phyloP scores from a whole-genome alignment of 1,140 invertebrate species.

The Drosophila equinoxialis region DNA sequence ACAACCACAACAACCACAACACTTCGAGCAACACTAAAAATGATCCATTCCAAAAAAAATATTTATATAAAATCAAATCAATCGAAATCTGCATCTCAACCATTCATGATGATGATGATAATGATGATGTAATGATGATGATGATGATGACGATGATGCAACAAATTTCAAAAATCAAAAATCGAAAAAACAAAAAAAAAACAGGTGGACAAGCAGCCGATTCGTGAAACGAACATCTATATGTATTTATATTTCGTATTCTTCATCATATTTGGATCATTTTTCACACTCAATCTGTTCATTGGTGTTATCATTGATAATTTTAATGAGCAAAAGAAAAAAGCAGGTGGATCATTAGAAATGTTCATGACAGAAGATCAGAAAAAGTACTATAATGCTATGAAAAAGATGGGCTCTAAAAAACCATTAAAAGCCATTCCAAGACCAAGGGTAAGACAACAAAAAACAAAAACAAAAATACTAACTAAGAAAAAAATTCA shows the following conservation, averaged over 20 bases:
- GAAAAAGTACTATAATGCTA: constrained; percentile 99
- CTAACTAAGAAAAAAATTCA: constrained; percentile 22
- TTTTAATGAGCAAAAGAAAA: constrained; percentile 99
- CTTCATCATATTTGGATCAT: constrained; percentile 98
- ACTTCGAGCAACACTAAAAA: constrained; percentile 75
- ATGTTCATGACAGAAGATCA: constrained; percentile 99
- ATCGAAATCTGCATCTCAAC: constrained; percentile 28
- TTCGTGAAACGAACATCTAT: constrained; percentile 96
- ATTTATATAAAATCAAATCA: constrained; percentile 40
- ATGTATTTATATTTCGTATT: constrained; percentile 99
- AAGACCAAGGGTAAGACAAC: constrained; percentile 92
- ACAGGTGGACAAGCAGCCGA: constrained; percentile 94
- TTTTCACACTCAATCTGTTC: constrained; percentile 98
- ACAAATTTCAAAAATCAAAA: constrained; percentile 46
- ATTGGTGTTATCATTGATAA: constrained; percentile 99
- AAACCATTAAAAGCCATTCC: constrained; percentile 99
- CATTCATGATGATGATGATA: constrained; percentile 39
- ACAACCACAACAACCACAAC: constrained; percentile 53
- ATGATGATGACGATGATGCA: constrained; percentile 11
- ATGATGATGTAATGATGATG: constrained; percentile 32
- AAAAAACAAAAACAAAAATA: constrained; percentile 56
- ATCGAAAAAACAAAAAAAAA: constrained; percentile 31
- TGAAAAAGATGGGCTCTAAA: constrained; percentile 99
- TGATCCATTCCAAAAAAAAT: constrained; percentile 70
- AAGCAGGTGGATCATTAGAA: constrained; percentile 98